phyloP scores from a whole-genome alignment of 2,797 vertebrate genomes.

The Orientallactaga sibirica region DNA sequence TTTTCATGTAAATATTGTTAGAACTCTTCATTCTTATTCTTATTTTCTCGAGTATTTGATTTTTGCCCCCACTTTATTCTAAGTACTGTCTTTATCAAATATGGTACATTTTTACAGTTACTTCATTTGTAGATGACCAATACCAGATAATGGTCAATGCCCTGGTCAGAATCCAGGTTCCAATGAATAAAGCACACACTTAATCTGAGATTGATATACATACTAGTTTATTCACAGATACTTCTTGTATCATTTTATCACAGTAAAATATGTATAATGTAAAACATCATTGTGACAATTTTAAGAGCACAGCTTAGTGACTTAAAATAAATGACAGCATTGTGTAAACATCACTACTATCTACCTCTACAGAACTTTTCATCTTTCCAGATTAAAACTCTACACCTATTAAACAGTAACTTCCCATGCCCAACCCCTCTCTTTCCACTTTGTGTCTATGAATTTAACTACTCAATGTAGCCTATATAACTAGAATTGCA shows the following conservation, averaged over 20 bases:
- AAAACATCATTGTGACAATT: conserved; percentile 43
- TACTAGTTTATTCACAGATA: neutral
- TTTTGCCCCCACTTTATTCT: conserved; percentile 7
- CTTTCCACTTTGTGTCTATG: conserved; percentile 40
- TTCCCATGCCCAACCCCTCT: neutral
- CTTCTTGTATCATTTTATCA: neutral
- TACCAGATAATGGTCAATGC: neutral
- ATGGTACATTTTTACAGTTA: neutral
- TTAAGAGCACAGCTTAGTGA: conserved; percentile 15
- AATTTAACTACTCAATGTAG: neutral
- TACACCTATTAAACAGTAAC: conserved; percentile 24
- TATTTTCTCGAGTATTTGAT: conserved; percentile 29
- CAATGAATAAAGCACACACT: neutral
- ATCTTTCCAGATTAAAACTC: conserved; percentile 48
- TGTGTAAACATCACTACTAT: neutral
- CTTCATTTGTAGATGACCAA: neutral
- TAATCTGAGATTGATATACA: neutral
- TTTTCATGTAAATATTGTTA: conserved; percentile 43
- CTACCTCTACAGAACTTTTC: conserved; percentile 30
- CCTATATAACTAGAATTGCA: neutral
- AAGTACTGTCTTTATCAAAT: neutral
- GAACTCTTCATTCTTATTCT: neutral
- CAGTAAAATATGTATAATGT: neutral
- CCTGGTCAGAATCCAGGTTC: neutral
- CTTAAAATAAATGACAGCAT: neutral